These are phyloP conservation scores for Corythaeola cristata DNA, from an alignment of 2,113 vertebrate species.

Conservation along the genomic window DNA sequence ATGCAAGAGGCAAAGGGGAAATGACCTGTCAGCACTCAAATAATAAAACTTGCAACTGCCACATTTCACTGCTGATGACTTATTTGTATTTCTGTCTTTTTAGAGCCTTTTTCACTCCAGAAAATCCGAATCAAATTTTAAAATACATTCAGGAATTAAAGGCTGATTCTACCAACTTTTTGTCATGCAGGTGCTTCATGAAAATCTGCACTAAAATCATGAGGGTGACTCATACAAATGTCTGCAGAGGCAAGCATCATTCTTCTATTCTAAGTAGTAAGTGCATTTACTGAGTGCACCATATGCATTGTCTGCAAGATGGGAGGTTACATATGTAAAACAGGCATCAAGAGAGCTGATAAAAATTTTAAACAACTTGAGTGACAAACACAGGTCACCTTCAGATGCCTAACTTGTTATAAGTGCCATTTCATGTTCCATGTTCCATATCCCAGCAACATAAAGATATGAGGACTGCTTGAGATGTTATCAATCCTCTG, in stretches of 20 bases:
- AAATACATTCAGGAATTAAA: not conserved
- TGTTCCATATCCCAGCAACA: not conserved
- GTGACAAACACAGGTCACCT: not conserved
- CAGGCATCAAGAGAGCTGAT: not conserved
- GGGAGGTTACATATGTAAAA: not conserved
- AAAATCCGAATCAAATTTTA: not conserved
- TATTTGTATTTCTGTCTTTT: not conserved
- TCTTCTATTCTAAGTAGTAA: not conserved
- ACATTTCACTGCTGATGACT: not conserved
- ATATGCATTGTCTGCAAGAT: not conserved
- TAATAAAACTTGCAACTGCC: not conserved
- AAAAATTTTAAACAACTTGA: not conserved
- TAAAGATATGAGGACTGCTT: not conserved
- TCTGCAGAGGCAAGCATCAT: not conserved
- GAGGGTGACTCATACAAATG: not conserved
- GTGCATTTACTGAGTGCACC: not conserved
- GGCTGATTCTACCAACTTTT: not conserved
- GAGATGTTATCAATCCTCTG: not conserved
- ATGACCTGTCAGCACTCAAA: conserved; percentile 33
- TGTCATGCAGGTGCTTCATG: not conserved
- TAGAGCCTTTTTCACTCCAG: not conserved
- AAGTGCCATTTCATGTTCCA: not conserved
- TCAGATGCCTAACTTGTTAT: not conserved
- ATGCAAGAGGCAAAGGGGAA: conserved; percentile 39
- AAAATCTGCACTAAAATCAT: not conserved